Evolutionary conservation across 2,797 vertebrate species (phyloP).

Genomic region (Helicolenus hilgendorfi): DNA sequence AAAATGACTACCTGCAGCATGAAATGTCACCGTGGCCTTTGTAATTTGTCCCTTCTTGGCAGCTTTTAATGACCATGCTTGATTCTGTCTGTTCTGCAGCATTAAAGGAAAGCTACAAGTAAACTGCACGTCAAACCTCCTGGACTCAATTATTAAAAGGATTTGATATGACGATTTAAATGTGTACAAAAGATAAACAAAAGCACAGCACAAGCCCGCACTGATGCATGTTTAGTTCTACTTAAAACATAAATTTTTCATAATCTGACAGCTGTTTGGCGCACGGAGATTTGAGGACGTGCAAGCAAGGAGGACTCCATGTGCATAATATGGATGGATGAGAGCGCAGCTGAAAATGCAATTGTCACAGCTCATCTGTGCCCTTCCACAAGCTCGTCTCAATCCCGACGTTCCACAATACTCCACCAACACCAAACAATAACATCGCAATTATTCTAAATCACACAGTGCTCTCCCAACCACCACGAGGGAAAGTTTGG

Average conservation of each 20-base stretch:
- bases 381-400: constrained; percentile 34
- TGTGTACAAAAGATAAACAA: constrained; percentile 61
- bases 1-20: constrained; percentile 86
- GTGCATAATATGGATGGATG: constrained; percentile 34
- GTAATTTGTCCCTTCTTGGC: constrained; percentile 83
- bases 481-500: constrained; percentile 64
- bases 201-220: constrained; percentile 10
- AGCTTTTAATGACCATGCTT: constrained; percentile 82
- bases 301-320: constrained; percentile 9
- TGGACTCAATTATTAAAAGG: constrained; percentile 59
- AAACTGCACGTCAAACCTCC: constrained; percentile 19
- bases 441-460: constrained; percentile 82
- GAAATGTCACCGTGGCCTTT: constrained; percentile 81
- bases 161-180: constrained; percentile 51
- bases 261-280: constrained; percentile 59
- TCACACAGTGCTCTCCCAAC: constrained; percentile 73
- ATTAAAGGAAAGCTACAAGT: constrained; percentile 41
- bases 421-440: constrained; percentile 78
- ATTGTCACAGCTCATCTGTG: constrained; percentile 53
- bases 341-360: constrained; percentile 49
- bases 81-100: constrained; percentile 40
- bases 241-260: constrained; percentile 72
- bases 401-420: constrained; percentile 54
- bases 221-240: constrained; percentile 61
- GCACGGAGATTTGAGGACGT: constrained; percentile 13